These are phyloP conservation scores for Pterois miles DNA, from an alignment of 2,797 vertebrate genomes.

Conservation along the genomic window DNA sequence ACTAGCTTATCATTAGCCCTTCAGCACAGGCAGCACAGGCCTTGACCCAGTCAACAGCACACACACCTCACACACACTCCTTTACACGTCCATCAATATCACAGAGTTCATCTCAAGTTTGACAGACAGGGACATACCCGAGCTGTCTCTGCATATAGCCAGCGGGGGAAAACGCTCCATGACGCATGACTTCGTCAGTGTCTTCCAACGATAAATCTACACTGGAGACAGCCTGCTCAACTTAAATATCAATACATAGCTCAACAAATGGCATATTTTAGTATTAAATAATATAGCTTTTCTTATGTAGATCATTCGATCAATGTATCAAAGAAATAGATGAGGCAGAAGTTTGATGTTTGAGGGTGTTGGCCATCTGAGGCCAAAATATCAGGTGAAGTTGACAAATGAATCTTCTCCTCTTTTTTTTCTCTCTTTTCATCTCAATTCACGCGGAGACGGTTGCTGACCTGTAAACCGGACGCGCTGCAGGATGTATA, in stretches of 20 bases:
- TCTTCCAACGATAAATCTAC: constrained; percentile 36
- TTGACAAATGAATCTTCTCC: not conserved
- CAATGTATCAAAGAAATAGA: not conserved
- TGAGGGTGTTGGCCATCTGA: constrained; percentile 14
- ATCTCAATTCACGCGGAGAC: constrained; percentile 40
- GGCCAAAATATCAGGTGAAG: not conserved
- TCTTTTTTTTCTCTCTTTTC: not conserved
- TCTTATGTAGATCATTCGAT: not conserved
- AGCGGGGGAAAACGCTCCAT: constrained; percentile 34
- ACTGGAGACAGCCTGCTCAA: not conserved
- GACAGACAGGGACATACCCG: constrained; percentile 60
- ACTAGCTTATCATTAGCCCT: constrained; percentile 18
- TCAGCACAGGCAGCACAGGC: constrained; percentile 14
- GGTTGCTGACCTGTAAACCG: constrained; percentile 11
- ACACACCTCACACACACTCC: constrained; percentile 6
- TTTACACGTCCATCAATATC: constrained; percentile 32
- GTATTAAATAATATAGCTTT: not conserved
- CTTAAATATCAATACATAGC: constrained; percentile 20
- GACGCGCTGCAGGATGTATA: constrained; percentile 14
- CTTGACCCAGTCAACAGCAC: constrained; percentile 19
- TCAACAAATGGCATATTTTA: not conserved
- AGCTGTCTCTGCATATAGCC: constrained; percentile 39
- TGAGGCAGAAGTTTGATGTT: not conserved
- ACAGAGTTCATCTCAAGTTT: constrained; percentile 68
- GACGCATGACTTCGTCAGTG: constrained; percentile 8